A percentile compares a stretch with the other conserved stretches of the same genome.
Evolutionary conservation across 2,797 vertebrate genomes (phyloP).

Genomic region (Florisuga fusca): DNA sequence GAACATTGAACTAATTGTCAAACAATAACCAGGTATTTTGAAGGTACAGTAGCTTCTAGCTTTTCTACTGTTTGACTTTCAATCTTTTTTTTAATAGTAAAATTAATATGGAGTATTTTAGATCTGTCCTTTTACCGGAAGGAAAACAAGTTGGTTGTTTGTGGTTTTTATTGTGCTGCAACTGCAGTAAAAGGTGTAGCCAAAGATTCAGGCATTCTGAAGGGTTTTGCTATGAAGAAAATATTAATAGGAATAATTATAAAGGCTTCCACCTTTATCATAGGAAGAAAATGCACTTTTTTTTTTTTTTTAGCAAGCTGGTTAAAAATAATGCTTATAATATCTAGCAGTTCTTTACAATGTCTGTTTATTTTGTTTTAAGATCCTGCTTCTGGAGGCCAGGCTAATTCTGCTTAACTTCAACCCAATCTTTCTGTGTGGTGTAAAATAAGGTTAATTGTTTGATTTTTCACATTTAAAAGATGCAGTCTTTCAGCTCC

Average conservation of each 20-base stretch:
- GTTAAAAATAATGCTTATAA: neutral
- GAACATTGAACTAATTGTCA: neutral
- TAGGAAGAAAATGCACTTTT: neutral
- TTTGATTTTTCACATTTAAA: slow-evolving; percentile 69
- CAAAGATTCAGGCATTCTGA: slow-evolving; percentile 32
- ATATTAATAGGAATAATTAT: slow-evolving; percentile 5
- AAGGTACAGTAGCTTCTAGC: neutral
- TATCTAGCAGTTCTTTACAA: slow-evolving; percentile 27
- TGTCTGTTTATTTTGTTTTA: slow-evolving; percentile 40
- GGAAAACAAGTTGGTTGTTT: neutral
- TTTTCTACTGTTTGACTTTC: neutral
- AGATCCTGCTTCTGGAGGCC: slow-evolving; percentile 7
- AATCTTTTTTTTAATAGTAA: neutral
- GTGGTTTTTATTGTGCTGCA: slow-evolving; percentile 41
- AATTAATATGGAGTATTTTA: slow-evolving; percentile 37
- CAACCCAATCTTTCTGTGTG: slow-evolving; percentile 1
- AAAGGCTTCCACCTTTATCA: neutral
- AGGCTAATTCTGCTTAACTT: slow-evolving; percentile 24
- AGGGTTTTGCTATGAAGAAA: slow-evolving; percentile 27
- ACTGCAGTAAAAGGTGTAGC: slow-evolving; percentile 74
- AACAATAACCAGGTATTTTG: slow-evolving; percentile 6
- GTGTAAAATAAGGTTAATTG: neutral
- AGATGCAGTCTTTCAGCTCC: slow-evolving; percentile 53
- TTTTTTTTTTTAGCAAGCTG: neutral
- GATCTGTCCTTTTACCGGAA: slow-evolving; percentile 21